Base-by-base conservation (phyloP, 92 coral and sea anemone species). In the Metridium senile region DNA sequence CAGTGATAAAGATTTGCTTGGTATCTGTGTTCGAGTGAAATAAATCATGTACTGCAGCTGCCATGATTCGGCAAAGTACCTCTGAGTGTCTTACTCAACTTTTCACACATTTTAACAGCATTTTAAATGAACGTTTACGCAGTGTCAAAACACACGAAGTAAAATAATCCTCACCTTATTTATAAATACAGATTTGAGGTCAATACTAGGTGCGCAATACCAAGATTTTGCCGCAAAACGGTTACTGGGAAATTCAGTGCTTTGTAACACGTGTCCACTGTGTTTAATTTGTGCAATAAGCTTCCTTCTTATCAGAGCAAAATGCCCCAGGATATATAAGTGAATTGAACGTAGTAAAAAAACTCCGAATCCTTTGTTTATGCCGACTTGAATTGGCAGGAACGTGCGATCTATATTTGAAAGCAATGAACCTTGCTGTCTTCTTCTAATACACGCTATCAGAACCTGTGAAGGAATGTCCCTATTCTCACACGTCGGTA, bases 301-400 rank as follows among this genome's bases (percentile, higher is more conserved):
- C 76, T 80, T 54, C 61, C 70, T 63, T 74, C 78, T 81, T 75
- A 75, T 81, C 86, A 65, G 68, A 51, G 69, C 69, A 68, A 81
- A 83, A 68, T 80, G 97, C 97, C 97, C 86, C 97, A 58, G 97
- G 97, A 82, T 89, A 92, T 89, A 75, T 71, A 85, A 81, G 80
- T 88, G 90, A 88, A 67, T 88, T 81, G 89, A 85, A 89, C 85
- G 87, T 77, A 64, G 74, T 61, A 74, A 63, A 63, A 78, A 74
- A 63, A 63, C 4, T 80, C 69, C 85, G 49, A 69, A 18, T 30
- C 70, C 84, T 79, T 79, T 79, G 84, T 69, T 26, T 26, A 10
- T 26, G 31, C 78, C 78, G 67, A 73, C 78, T 58, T 29, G 20
- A n/a, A n/a, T n/a, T n/a, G n/a, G n/a, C 33, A 16, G 76, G 2